A percentile compares a stretch with the other conserved stretches of the same genome.
phyloP scores from a whole-genome alignment of 2,113 vertebrate genomes.

The Noturus placidus region DNA sequence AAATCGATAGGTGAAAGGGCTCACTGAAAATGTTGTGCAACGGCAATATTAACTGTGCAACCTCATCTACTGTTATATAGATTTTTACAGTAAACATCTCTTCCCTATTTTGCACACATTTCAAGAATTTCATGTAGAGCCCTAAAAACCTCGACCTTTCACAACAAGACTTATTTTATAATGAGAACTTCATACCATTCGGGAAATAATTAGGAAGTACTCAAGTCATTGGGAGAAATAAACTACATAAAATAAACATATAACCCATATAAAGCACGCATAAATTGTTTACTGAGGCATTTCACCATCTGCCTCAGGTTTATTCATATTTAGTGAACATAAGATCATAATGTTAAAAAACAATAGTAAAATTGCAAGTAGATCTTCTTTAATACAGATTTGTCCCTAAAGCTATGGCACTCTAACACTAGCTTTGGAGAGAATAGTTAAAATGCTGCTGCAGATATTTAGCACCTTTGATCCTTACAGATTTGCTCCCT shows the following conservation, averaged over 20 bases:
- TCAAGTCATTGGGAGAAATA: background rate
- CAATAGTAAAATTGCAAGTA: background rate
- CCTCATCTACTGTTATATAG: background rate
- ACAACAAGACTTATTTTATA: background rate
- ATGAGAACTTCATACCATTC: background rate
- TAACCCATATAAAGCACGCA: too few relatives aligned
- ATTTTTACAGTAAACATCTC: background rate
- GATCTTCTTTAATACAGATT: constrained; percentile 5
- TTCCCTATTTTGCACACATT: background rate
- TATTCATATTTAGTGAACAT: background rate
- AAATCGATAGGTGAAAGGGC: background rate
- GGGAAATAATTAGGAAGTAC: background rate
- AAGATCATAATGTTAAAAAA: background rate
- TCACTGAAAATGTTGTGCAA: background rate
- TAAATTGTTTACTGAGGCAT: background rate
- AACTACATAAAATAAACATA: background rate
- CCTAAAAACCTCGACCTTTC: background rate
- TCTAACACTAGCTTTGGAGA: background rate
- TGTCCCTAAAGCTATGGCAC: background rate
- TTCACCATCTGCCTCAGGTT: background rate
- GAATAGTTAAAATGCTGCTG: background rate
- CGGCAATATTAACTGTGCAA: background rate
- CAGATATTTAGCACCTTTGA: background rate
- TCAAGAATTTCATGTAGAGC: background rate
- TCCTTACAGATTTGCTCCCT: background rate